A percentile compares a stretch with the other conserved stretches of the same genome.
Evolutionary conservation across 1,140 invertebrate species (phyloP).

Genomic region (Aleiodes sp.): DNA sequence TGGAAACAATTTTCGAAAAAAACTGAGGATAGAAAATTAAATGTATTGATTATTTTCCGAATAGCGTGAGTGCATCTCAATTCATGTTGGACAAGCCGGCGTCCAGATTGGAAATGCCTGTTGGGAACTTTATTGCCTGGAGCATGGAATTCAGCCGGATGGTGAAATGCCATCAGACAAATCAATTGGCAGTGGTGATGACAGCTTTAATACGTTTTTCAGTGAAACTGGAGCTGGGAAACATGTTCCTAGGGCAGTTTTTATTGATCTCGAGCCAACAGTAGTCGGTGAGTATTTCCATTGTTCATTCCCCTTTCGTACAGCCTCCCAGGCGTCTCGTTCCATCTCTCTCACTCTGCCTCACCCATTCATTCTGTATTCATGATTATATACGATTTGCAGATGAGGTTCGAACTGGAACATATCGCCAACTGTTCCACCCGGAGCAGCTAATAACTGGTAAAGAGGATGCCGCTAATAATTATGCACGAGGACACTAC

Average conservation of each 20-base stretch:
- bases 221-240: slow-evolving; percentile 88
- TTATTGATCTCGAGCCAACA: slow-evolving; percentile 88
- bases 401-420: slow-evolving; percentile 84
- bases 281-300: slow-evolving; percentile 76
- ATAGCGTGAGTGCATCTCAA: slow-evolving; percentile 85
- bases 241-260: slow-evolving; percentile 86
- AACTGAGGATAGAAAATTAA: too few species aligned
- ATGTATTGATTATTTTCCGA: slow-evolving; percentile 40
- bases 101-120: slow-evolving; percentile 90
- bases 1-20: too few species aligned
- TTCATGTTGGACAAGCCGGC: slow-evolving; percentile 89
- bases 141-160: slow-evolving; percentile 89
- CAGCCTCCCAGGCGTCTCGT: not conserved
- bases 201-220: slow-evolving; percentile 90
- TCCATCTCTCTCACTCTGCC: too few species aligned
- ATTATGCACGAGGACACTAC: slow-evolving; percentile 90
- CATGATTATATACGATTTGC: slow-evolving; percentile 28
- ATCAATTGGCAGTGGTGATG: slow-evolving; percentile 76
- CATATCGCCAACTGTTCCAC: slow-evolving; percentile 85
- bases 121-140: slow-evolving; percentile 88
- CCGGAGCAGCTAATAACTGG: slow-evolving; percentile 87
- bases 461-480: slow-evolving; percentile 90
- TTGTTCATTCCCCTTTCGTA: not conserved
- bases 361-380: not conserved
- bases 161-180: slow-evolving; percentile 73